Evolutionary conservation across 2,113 vertebrate species (phyloP).

Genomic region (Chaetura pelagica): DNA sequence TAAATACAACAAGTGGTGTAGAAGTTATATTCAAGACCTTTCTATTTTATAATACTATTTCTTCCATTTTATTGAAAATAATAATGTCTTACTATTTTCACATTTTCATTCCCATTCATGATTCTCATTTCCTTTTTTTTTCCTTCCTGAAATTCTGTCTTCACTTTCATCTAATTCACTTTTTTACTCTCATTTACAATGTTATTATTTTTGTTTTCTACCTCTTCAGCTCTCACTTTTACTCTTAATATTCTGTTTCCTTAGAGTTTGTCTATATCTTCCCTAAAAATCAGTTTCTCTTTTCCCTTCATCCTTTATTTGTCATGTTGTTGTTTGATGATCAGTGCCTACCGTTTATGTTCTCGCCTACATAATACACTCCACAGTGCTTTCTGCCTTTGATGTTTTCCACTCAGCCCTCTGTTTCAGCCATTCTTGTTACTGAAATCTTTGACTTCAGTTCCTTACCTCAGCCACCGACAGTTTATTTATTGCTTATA

Average conservation of each 20-base stretch:
- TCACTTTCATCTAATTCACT: neutral
- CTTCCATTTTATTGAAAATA: neutral
- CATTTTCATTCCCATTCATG: rapidly evolving
- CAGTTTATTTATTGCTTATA: neutral
- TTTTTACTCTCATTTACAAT: neutral
- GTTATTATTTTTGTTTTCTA: neutral
- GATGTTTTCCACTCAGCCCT: neutral
- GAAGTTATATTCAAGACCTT: neutral
- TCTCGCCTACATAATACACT: neutral
- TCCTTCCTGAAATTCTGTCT: neutral
- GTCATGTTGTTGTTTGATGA: neutral
- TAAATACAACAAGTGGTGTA: neutral
- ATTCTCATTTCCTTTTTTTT: neutral
- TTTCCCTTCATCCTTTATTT: neutral
- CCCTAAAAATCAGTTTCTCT: neutral
- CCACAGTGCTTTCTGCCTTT: neutral
- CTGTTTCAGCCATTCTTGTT: neutral
- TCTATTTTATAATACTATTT: neutral
- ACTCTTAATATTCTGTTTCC: neutral
- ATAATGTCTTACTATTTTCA: neutral
- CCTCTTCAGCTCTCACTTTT: neutral
- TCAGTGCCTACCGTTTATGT: rapidly evolving
- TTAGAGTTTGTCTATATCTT: neutral
- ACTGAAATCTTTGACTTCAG: neutral
- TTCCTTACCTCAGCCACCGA: neutral